Evolutionary conservation across 2,113 vertebrate species (phyloP).

Genomic region (Zootoca vivipara): DNA sequence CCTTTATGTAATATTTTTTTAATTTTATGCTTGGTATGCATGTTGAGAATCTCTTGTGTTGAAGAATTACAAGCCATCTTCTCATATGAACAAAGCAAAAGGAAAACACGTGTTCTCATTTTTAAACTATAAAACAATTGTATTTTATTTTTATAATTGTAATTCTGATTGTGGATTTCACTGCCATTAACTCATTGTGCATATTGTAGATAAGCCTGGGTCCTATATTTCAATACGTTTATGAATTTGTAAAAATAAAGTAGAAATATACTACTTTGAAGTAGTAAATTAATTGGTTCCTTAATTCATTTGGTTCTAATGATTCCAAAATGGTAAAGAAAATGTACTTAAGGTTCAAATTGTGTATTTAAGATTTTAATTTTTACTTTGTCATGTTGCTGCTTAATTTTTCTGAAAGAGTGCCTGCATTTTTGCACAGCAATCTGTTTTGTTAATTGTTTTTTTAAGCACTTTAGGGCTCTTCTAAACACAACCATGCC

Average conservation of each 20-base stretch:
- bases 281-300: constrained; percentile 51
- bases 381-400: constrained; percentile 42
- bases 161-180: constrained; percentile 46
- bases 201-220: constrained; percentile 38
- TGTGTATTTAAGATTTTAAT: neutral
- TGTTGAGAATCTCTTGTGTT: constrained; percentile 57
- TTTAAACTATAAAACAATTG: constrained; percentile 49
- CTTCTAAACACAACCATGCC: constrained; percentile 26
- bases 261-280: constrained; percentile 42
- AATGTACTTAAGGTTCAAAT: constrained; percentile 17
- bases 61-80: constrained; percentile 48
- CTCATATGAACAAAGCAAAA: constrained; percentile 31
- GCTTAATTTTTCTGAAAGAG: constrained; percentile 41
- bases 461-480: constrained; percentile 63
- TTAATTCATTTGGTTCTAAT: constrained; percentile 50
- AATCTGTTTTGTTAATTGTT: constrained; percentile 40
- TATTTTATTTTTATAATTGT: constrained; percentile 62
- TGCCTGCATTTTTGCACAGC: constrained; percentile 63
- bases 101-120: constrained; percentile 5
- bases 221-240: constrained; percentile 63
- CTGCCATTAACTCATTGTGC: constrained; percentile 46
- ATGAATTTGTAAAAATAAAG: constrained; percentile 51
- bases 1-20: constrained; percentile 52
- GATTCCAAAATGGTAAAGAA: constrained; percentile 24
- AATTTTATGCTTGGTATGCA: constrained; percentile 60